Base-by-base conservation (phyloP, 2,888 invertebrate genomes). In the Vesta saturnalis region DNA sequence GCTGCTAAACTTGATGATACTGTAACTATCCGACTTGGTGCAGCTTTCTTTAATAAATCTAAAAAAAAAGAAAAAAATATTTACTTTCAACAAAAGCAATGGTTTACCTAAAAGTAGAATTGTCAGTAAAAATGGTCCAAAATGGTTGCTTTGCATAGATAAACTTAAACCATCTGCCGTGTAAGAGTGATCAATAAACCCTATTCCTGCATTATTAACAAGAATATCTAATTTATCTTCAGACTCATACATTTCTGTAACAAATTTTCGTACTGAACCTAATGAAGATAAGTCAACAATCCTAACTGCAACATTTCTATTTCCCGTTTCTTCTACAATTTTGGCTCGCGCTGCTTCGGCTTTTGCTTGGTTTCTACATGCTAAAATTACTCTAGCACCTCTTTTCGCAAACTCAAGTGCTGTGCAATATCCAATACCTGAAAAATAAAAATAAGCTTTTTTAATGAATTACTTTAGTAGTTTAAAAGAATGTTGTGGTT, bases 91-190 rank as follows among this genome's bases (percentile, higher is more conserved):
- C 19, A 49, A 16, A 2, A 22, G 8, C 8, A 30, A 21, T 18
- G 14, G 8, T 10, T 43, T n/a, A 71, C 89, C 88, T 0, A 87
- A 77, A 0, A 93, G 80, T 0, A 93, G 85, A 69, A 89, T 83
- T 0, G 92, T 92, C 60, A 93, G 82, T 18, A 93, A 81, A 78
- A 92, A 89, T 30, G 85, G 85, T 6, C 87, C 87, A 74, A 87
- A 88, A 75, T 91, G 87, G 72, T 92, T 92, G 14, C 89, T 86
- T 70, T 90, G 90, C 85, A 91, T 87, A 57, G 87, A 87, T 16
- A 85, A 80, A 43, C 91, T 87, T 39, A 92, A 84, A 0, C 90
- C 91, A 73, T 92, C 91, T 64, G 85, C 84, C 0, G 90, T 89
- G 23, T 80, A 79, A 18, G 81, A 80, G 47, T 84, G 80, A 0